Evolutionary conservation across 1,140 invertebrate species (phyloP).

Genomic region (Leptopilina clavipes): DNA sequence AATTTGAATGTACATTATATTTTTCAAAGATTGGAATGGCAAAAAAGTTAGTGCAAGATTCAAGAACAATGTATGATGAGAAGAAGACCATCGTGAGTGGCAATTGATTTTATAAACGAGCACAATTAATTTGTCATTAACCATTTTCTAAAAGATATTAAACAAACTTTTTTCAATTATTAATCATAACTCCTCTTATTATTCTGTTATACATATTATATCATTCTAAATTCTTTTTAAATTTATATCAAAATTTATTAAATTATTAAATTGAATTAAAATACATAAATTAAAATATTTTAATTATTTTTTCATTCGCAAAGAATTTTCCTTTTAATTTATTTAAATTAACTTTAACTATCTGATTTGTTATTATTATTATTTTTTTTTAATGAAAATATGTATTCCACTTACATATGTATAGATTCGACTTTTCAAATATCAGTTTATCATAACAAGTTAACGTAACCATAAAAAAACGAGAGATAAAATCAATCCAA

Average conservation of each 20-base stretch:
- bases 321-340: not conserved
- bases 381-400: too few species aligned
- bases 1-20: not conserved
- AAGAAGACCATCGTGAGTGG: constrained; percentile 57
- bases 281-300: not conserved
- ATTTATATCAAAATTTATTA: too few species aligned
- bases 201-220: not conserved
- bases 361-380: too few species aligned
- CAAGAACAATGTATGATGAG: constrained; percentile 55
- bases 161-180: not conserved
- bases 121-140: not conserved
- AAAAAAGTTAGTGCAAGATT: constrained; percentile 39
- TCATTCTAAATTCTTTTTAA: too few species aligned
- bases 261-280: too few species aligned
- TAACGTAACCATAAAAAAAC: not conserved
- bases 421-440: not conserved
- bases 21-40: not conserved
- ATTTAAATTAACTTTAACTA: not conserved
- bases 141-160: too few species aligned
- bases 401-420: not conserved
- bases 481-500: not conserved
- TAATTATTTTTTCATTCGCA: not conserved
- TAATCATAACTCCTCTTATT: not conserved
- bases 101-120: not conserved
- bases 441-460: not conserved